Conservation (phyloP, 2,888 invertebrate genomes). For the Thymelicus lineola region DNA sequence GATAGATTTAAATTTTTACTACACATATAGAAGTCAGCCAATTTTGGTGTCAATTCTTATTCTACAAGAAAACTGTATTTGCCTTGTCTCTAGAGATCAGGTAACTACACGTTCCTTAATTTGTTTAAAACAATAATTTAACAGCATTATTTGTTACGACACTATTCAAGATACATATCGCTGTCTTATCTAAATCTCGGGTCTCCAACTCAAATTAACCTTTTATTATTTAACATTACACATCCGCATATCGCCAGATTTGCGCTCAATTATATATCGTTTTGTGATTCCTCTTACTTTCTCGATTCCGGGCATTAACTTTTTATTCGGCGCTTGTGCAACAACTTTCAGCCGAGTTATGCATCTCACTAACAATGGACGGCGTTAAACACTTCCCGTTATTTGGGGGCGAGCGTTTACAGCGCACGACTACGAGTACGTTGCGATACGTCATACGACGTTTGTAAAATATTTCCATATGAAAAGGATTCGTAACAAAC, state of each 20-base stretch:
- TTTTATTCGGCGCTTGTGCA: slow-evolving; percentile 36
- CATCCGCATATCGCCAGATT: slow-evolving; percentile 26
- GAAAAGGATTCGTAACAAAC: too few species aligned
- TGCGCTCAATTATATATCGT: slow-evolving; percentile 33
- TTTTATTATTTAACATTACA: slow-evolving; percentile 1
- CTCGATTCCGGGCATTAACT: slow-evolving; percentile 32
- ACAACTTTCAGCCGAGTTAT: slow-evolving; percentile 34
- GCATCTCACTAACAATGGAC: slow-evolving; percentile 29
- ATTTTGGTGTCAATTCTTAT: too few species aligned
- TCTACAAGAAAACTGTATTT: too few species aligned
- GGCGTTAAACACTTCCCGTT: slow-evolving; percentile 23
- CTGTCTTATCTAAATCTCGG: neutral
- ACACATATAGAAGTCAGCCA: too few species aligned
- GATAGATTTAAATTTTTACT: too few species aligned
- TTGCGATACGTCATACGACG: neutral
- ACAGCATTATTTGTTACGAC: neutral
- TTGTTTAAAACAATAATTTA: neutral
- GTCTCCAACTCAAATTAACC: neutral
- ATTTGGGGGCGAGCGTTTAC: neutral
- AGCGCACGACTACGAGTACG: neutral
- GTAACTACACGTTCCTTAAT: too few species aligned
- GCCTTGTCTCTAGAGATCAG: too few species aligned
- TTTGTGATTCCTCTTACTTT: slow-evolving; percentile 37
- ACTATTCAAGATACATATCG: neutral
- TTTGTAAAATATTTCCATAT: too few species aligned